phyloP scores from a whole-genome alignment of 2,888 invertebrate species.

The Oasisia sp. region DNA sequence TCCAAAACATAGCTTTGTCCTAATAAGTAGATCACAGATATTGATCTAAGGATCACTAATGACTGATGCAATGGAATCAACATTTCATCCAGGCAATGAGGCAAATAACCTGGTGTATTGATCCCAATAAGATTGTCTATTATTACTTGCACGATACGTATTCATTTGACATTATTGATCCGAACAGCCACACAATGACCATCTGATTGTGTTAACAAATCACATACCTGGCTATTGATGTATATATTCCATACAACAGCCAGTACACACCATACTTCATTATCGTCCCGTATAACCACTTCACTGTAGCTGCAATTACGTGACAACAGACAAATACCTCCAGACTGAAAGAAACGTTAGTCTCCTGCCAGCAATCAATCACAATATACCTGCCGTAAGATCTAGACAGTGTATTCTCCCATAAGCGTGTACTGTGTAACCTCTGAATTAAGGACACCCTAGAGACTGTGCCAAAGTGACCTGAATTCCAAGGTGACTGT shows the following conservation, averaged over 20 bases:
- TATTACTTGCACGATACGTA: not conserved
- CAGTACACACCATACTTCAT: too few species aligned
- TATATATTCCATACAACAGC: not conserved
- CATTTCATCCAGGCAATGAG: not conserved
- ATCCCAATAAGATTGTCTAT: not conserved
- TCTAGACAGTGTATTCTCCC: too few species aligned
- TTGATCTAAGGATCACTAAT: not conserved
- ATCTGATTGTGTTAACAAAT: not conserved
- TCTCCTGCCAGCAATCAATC: too few species aligned
- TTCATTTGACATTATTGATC: not conserved
- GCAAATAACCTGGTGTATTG: not conserved
- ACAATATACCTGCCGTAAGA: too few species aligned
- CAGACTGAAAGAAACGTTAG: too few species aligned
- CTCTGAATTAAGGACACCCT: too few species aligned
- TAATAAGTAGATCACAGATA: not conserved
- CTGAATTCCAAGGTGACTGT: too few species aligned
- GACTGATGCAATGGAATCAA: not conserved
- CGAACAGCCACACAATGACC: not conserved
- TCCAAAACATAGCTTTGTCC: not conserved
- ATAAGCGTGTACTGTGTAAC: too few species aligned
- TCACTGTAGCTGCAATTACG: too few species aligned
- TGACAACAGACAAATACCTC: too few species aligned
- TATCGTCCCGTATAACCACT: too few species aligned
- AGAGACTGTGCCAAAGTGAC: too few species aligned
- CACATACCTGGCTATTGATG: not conserved